phyloP scores from a whole-genome alignment of 2,888 invertebrate species.

The Amorpha juglandis region DNA sequence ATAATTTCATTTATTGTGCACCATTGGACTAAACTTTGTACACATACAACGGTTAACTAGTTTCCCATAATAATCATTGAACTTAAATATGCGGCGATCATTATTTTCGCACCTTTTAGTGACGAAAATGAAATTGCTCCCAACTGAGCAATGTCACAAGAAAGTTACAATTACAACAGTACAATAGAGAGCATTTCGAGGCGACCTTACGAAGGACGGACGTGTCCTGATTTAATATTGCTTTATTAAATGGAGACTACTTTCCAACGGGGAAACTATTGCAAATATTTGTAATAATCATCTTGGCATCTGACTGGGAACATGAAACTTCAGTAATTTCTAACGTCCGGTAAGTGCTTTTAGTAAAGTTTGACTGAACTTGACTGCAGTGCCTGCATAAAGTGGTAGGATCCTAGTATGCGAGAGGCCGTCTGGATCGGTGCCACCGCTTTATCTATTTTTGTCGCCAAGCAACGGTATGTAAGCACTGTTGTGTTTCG shows the following conservation, averaged over 20 bases:
- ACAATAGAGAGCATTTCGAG: conserved; percentile 43
- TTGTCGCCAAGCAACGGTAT: no score
- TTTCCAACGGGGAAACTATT: neutral
- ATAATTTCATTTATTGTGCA: neutral
- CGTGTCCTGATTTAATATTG: conserved; percentile 51
- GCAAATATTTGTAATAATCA: conserved; percentile 1
- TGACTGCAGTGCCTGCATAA: no score
- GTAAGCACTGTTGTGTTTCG: no score
- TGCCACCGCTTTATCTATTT: no score
- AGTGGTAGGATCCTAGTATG: no score
- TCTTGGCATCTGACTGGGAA: neutral
- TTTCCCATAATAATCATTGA: neutral
- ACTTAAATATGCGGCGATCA: neutral
- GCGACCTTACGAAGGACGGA: conserved; percentile 55
- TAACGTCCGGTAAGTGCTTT: neutral
- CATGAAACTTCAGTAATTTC: neutral
- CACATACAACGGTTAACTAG: neutral
- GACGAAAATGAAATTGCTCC: conserved; percentile 16
- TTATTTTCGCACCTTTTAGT: neutral
- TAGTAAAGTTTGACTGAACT: neutral
- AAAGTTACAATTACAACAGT: conserved; percentile 30
- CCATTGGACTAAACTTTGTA: no score
- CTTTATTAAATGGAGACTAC: conserved; percentile 4
- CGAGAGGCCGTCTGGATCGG: no score
- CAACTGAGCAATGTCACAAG: conserved; percentile 21